Percentiles rank a stretch among this genome's conserved stretches.
These are phyloP conservation scores for Heliconius erato DNA, from an alignment of 2,888 invertebrate species.

Conservation along the genomic window DNA sequence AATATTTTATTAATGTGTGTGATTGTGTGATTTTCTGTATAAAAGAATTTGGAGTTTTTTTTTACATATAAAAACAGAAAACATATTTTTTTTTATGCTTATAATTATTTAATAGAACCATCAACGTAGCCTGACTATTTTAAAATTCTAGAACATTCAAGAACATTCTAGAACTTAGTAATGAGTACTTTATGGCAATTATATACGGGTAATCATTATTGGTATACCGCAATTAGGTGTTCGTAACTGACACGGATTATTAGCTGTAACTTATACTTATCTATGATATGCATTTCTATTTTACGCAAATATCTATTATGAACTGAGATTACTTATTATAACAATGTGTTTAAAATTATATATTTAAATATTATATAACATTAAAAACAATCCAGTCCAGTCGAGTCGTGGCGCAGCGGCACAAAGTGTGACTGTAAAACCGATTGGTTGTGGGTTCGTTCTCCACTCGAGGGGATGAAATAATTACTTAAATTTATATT, in stretches of 20 bases:
- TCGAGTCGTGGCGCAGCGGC: too few relatives aligned
- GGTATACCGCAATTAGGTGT: neutral
- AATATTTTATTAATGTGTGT: neutral
- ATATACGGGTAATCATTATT: slow-evolving; percentile 20
- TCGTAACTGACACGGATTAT: neutral
- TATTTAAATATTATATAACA: slow-evolving; percentile 4
- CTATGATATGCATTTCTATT: neutral
- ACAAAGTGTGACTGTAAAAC: too few relatives aligned
- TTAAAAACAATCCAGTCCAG: too few relatives aligned
- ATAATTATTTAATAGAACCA: neutral
- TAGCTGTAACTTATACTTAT: neutral
- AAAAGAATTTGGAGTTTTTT: too few relatives aligned
- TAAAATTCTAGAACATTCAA: neutral
- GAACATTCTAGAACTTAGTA: neutral
- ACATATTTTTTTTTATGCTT: neutral
- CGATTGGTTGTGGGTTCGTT: too few relatives aligned
- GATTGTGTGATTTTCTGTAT: too few relatives aligned
- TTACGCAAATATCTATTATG: neutral
- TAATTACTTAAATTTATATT: too few relatives aligned
- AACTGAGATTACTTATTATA: neutral
- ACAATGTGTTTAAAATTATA: neutral
- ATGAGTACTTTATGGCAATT: neutral
- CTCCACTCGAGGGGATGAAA: too few relatives aligned
- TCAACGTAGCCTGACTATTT: neutral
- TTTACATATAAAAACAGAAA: too few relatives aligned